Percentiles rank a stretch among this genome's conserved stretches.
Conservation (phyloP, 2,113 vertebrate genomes). For the Boleophthalmus pectinirostris region DNA sequence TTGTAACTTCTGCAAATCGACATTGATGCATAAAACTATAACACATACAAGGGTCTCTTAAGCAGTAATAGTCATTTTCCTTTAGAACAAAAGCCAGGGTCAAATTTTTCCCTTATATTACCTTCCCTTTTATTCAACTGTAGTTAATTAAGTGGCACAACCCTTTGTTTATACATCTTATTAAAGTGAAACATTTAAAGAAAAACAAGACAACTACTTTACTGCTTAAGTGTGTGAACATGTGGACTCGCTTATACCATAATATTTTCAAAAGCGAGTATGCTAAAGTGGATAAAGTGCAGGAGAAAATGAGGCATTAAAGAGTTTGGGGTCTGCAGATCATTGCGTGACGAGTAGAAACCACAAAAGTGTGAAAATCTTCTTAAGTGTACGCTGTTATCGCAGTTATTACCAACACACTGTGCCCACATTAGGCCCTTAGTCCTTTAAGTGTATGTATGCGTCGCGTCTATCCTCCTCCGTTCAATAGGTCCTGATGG, state of each 20-base stretch:
- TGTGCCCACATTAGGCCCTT: constrained; percentile 30
- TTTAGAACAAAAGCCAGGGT: no score
- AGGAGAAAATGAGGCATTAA: constrained; percentile 31
- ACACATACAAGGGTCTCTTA: neutral
- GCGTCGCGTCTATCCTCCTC: constrained; percentile 53
- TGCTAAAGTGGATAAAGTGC: neutral
- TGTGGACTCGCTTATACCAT: neutral
- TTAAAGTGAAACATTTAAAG: neutral
- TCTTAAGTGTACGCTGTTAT: constrained; percentile 62
- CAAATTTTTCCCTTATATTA: neutral
- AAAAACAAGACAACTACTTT: constrained; percentile 9
- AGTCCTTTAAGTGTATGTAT: constrained; percentile 22
- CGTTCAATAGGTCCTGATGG: constrained; percentile 72
- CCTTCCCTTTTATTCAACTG: neutral
- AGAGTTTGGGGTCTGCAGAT: constrained; percentile 39
- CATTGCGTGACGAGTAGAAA: constrained; percentile 36
- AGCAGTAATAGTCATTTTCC: neutral
- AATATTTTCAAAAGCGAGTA: neutral
- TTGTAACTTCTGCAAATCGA: no score
- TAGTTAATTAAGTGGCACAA: neutral
- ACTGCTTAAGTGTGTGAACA: neutral
- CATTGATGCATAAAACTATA: neutral
- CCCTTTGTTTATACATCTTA: constrained; percentile 5
- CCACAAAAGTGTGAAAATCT: constrained; percentile 64
- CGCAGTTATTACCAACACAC: constrained; percentile 61